Percentiles rank a stretch among this genome's conserved stretches.
phyloP scores from a whole-genome alignment of 2,888 invertebrate species.

The Hedya salicella region DNA sequence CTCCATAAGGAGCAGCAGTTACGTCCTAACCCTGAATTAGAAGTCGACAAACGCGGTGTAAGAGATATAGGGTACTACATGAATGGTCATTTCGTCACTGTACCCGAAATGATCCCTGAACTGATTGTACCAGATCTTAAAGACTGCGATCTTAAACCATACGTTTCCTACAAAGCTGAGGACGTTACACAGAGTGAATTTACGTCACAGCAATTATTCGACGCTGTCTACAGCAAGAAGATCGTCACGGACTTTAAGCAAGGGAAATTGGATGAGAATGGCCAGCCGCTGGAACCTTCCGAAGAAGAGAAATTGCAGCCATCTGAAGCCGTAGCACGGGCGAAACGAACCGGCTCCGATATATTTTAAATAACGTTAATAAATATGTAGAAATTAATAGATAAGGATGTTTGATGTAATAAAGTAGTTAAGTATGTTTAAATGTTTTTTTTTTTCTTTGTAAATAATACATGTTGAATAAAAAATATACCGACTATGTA shows the following conservation, averaged over 20 bases:
- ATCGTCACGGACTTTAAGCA: constrained; percentile 90
- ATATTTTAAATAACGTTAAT: constrained; percentile 82
- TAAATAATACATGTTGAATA: not conserved
- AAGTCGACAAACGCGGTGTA: constrained; percentile 89
- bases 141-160: constrained; percentile 94
- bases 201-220: constrained; percentile 92
- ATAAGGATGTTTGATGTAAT: constrained; percentile 33
- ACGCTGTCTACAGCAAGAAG: constrained; percentile 91
- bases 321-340: constrained; percentile 88
- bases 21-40: constrained; percentile 86
- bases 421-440: constrained; percentile 25
- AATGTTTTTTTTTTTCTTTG: not conserved
- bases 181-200: constrained; percentile 92
- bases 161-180: constrained; percentile 94
- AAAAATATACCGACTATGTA: no score
- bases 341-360: constrained; percentile 92
- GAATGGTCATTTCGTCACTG: constrained; percentile 83
- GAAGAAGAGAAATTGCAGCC: constrained; percentile 88
- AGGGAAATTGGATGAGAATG: constrained; percentile 88
- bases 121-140: constrained; percentile 95
- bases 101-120: constrained; percentile 97
- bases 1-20: constrained; percentile 86
- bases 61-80: constrained; percentile 86
- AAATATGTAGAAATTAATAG: constrained; percentile 27
- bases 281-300: constrained; percentile 89